A percentile compares a stretch with the other conserved stretches of the same genome.
phyloP scores from a whole-genome alignment of 2,888 invertebrate species.

The Coelopa pilipes region DNA sequence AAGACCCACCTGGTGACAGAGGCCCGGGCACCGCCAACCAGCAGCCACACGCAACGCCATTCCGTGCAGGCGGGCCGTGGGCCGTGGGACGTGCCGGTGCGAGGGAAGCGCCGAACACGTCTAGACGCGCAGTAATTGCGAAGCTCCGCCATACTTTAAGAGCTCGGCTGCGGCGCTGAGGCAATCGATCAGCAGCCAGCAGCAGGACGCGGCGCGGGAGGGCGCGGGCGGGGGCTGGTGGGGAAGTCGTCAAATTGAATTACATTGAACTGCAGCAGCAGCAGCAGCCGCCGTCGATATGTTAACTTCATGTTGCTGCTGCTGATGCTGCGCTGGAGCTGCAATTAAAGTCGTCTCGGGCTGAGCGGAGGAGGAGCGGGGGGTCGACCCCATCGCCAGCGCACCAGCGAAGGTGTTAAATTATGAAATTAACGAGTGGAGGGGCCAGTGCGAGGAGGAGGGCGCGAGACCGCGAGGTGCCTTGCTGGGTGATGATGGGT shows the following conservation, averaged over 20 bases:
- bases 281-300: not conserved
- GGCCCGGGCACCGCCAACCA: too few species aligned
- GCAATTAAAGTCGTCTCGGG: not conserved
- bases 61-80: too few species aligned
- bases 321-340: not conserved
- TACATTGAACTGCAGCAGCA: not conserved
- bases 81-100: not conserved
- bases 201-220: not conserved
- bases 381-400: not conserved
- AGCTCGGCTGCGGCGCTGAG: not conserved
- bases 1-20: too few species aligned
- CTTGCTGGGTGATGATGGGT: too few species aligned
- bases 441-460: too few species aligned
- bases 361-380: constrained; percentile 2
- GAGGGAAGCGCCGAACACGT: not conserved
- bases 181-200: too few species aligned
- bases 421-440: constrained; percentile 15
- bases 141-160: not conserved
- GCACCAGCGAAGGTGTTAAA: constrained; percentile 13
- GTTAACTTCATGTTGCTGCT: not conserved
- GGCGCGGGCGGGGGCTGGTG: not conserved
- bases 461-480: too few species aligned
- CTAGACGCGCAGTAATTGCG: not conserved
- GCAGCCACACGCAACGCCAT: too few species aligned
- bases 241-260: too few species aligned